These are phyloP conservation scores for Myotis findleyi DNA, from an alignment of 2,797 vertebrate species.

Conservation along the genomic window DNA sequence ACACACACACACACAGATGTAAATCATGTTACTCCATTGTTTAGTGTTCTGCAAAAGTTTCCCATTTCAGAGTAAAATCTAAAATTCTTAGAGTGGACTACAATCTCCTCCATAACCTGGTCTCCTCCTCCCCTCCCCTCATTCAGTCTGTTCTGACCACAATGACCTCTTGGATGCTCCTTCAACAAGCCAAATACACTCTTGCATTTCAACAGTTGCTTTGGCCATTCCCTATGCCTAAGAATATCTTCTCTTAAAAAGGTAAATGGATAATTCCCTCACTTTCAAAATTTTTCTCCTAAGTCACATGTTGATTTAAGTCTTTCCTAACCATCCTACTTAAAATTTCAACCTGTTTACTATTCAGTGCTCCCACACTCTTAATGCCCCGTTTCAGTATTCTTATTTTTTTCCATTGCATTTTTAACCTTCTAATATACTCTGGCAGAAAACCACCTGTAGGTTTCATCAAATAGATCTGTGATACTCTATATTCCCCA, in stretches of 20 bases:
- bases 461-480: background rate
- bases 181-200: background rate
- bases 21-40: background rate
- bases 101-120: too few relatives aligned
- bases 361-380: background rate
- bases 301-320: background rate
- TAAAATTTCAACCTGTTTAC: background rate
- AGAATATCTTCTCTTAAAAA: background rate
- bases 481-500: background rate
- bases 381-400: background rate
- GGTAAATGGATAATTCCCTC: background rate
- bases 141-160: background rate
- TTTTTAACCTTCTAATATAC: background rate
- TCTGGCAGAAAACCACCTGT: background rate
- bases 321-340: background rate
- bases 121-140: fast-evolving
- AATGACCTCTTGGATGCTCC: background rate
- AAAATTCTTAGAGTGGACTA: background rate
- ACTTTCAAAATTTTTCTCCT: background rate
- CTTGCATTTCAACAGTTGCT: background rate
- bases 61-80: background rate
- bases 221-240: background rate
- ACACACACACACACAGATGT: background rate
- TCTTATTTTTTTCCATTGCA: background rate
- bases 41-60: background rate